Evolutionary conservation across 2,113 vertebrate species (phyloP).

Genomic region (Apistogramma diplotaenia): DNA sequence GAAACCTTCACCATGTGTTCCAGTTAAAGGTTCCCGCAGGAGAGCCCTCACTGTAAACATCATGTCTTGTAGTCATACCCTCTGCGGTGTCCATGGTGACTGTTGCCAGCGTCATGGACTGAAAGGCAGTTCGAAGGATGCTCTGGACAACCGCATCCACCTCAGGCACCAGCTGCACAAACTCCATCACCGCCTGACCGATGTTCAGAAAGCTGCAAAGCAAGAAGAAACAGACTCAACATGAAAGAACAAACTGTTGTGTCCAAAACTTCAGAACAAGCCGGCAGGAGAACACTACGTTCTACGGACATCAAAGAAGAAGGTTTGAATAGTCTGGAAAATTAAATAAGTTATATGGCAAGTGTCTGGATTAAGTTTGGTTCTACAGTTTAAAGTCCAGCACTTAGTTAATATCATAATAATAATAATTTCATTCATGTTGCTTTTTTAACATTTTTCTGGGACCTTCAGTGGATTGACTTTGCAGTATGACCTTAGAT

Average conservation of each 20-base stretch:
- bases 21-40: neutral
- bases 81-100: slow-evolving; percentile 34
- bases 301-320: neutral
- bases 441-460: neutral
- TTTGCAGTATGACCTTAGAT: neutral
- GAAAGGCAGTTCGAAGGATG: slow-evolving; percentile 46
- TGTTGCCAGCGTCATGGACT: slow-evolving; percentile 56
- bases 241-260: neutral
- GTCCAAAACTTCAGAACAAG: no score
- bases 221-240: neutral
- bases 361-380: neutral
- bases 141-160: slow-evolving; percentile 39
- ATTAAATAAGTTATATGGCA: neutral
- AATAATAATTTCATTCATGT: neutral
- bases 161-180: slow-evolving; percentile 54
- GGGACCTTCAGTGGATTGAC: neutral
- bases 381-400: no score
- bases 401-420: no score
- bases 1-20: neutral
- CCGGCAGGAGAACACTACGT: neutral
- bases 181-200: slow-evolving; percentile 46
- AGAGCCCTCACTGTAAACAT: neutral
- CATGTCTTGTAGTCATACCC: slow-evolving; percentile 45
- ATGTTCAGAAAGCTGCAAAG: slow-evolving; percentile 66
- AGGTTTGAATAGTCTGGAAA: neutral